Evolutionary conservation across 2,797 vertebrate species (phyloP).

Genomic region (Xenopus petersii): DNA sequence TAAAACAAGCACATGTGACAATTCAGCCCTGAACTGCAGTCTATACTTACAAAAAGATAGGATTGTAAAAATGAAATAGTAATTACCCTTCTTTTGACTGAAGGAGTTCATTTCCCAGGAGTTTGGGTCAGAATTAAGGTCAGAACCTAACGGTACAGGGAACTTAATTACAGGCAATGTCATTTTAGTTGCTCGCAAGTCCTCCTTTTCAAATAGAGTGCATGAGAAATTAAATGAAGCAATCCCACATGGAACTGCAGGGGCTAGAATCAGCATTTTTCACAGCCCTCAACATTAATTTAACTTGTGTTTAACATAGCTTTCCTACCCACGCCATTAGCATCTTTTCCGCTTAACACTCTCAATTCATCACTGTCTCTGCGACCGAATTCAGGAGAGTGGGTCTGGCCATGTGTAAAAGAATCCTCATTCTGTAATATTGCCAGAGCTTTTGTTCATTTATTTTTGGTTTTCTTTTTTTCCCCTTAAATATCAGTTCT

Average conservation of each 20-base stretch:
- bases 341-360: slow-evolving; percentile 34
- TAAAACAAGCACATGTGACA: no score
- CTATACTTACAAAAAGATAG: no score
- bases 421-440: slow-evolving; percentile 31
- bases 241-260: slow-evolving; percentile 16
- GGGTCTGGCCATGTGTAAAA: slow-evolving; percentile 36
- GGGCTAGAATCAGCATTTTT: slow-evolving; percentile 20
- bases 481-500: neutral
- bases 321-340: slow-evolving; percentile 48
- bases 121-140: neutral
- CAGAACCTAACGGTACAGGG: neutral
- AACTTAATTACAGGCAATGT: slow-evolving; percentile 14
- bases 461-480: slow-evolving; percentile 8
- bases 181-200: neutral
- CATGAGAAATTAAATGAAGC: slow-evolving; percentile 14
- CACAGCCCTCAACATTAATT: slow-evolving; percentile 43
- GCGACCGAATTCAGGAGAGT: slow-evolving; percentile 32
- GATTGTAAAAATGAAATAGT: neutral
- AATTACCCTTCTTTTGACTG: neutral
- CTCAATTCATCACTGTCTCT: slow-evolving; percentile 44
- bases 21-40: no score
- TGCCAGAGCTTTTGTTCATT: slow-evolving; percentile 26
- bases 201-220: slow-evolving; percentile 14
- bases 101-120: neutral
- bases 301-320: slow-evolving; percentile 42